Conservation (phyloP, 2,888 invertebrate species). For the Tetragonula carbonaria region DNA sequence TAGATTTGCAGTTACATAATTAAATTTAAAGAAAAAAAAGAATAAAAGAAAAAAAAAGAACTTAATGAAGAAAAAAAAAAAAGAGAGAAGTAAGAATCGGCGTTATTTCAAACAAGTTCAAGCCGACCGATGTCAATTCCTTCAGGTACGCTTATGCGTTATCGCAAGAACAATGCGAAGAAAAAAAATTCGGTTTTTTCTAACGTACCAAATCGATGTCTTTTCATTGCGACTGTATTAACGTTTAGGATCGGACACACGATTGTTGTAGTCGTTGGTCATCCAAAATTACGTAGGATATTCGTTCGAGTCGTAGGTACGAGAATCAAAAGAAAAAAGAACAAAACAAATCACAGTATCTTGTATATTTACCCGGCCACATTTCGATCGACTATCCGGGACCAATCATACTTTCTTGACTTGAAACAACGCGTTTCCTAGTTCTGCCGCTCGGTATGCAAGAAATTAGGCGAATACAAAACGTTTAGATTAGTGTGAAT, state of each 20-base stretch:
- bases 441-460: constrained; percentile 64
- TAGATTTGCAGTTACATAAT: constrained; percentile 49
- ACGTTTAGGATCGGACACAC: constrained; percentile 54
- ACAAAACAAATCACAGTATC: constrained; percentile 45
- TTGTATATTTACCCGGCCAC: constrained; percentile 74
- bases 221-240: constrained; percentile 60
- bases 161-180: constrained; percentile 57
- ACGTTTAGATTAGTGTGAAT: constrained; percentile 26
- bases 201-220: constrained; percentile 65
- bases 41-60: constrained; percentile 11
- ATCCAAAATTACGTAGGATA: constrained; percentile 48
- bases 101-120: constrained; percentile 60
- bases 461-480: constrained; percentile 43
- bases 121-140: constrained; percentile 70
- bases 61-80: constrained; percentile 4
- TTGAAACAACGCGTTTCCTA: constrained; percentile 66
- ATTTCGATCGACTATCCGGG: constrained; percentile 77
- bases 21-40: constrained; percentile 25
- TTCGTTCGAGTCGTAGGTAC: constrained; percentile 57
- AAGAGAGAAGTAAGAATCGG: constrained; percentile 43
- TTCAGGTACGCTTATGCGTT: constrained; percentile 71
- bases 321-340: constrained; percentile 43
- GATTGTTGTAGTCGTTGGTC: constrained; percentile 62
- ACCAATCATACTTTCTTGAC: constrained; percentile 77
- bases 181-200: constrained; percentile 58